phyloP scores from a whole-genome alignment of 1,140 invertebrate species.

The Mya arenaria region DNA sequence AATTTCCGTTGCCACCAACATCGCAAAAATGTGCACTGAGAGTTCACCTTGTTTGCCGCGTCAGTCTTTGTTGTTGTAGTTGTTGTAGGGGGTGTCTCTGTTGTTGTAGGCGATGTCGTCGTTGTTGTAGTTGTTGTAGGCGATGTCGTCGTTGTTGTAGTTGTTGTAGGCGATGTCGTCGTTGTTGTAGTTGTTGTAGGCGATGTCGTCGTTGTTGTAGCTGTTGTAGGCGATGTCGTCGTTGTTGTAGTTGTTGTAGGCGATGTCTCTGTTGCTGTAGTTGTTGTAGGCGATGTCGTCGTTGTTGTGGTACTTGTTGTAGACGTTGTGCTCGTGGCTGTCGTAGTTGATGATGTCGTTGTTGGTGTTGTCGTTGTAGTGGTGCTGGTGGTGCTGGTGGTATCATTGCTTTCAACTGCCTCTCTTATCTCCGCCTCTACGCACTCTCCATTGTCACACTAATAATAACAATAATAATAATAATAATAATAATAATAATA shows the following conservation, averaged over 20 bases:
- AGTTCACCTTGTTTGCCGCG: not conserved
- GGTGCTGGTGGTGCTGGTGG: not conserved
- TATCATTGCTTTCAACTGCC: not conserved
- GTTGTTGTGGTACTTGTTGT: not conserved
- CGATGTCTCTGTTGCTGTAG: not conserved
- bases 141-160: not conserved
- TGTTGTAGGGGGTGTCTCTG: not conserved
- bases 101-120: not conserved
- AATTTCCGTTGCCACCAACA: not conserved
- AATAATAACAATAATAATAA: conserved; percentile 2
- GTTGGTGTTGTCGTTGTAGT: not conserved
- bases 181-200: not conserved
- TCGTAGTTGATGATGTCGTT: not conserved
- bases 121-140: not conserved
- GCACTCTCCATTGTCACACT: not conserved
- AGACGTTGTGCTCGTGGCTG: conserved; percentile 47
- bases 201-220: conserved; percentile 47
- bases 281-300: not conserved
- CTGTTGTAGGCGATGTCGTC: not conserved
- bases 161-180: not conserved
- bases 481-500: conserved; percentile 22
- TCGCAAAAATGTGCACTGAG: not conserved
- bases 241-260: not conserved
- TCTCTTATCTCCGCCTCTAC: too few species aligned
- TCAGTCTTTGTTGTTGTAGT: not conserved